Evolutionary conservation across 2,797 vertebrate species (phyloP).

Genomic region (Danio choprae): DNA sequence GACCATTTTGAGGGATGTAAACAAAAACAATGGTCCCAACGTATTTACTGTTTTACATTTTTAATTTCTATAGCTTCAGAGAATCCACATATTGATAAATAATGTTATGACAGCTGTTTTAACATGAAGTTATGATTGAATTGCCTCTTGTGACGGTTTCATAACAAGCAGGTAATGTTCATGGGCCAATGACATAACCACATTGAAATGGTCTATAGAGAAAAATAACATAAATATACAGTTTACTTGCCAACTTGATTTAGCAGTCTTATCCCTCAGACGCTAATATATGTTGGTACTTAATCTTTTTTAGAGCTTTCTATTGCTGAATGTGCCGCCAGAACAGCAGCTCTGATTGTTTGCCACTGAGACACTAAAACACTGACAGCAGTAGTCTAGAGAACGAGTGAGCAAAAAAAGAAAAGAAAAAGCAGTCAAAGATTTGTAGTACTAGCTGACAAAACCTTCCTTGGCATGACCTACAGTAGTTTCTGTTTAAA

Average conservation of each 20-base stretch:
- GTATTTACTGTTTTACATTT: no score
- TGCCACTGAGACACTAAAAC: constrained; percentile 28
- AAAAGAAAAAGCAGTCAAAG: constrained; percentile 7
- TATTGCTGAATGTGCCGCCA: constrained; percentile 14
- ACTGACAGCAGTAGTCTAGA: constrained; percentile 22
- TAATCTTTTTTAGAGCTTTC: not conserved
- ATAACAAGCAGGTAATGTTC: no score
- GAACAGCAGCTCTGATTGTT: constrained; percentile 56
- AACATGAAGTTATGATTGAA: no score
- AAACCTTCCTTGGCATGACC: not conserved
- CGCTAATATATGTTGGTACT: not conserved
- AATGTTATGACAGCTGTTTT: no score
- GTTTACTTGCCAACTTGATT: not conserved
- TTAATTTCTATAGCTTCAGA: no score
- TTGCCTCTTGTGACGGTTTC: no score
- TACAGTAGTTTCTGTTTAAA: not conserved
- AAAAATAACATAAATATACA: no score
- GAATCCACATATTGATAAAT: no score
- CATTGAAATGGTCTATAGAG: no score
- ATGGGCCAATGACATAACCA: no score
- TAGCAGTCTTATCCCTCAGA: not conserved
- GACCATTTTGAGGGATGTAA: no score
- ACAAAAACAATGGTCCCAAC: no score
- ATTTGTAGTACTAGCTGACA: constrained; percentile 8
- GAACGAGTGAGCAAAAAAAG: constrained; percentile 7